These are phyloP conservation scores for Pammene aurita DNA, from an alignment of 2,888 invertebrate genomes.

Conservation along the genomic window DNA sequence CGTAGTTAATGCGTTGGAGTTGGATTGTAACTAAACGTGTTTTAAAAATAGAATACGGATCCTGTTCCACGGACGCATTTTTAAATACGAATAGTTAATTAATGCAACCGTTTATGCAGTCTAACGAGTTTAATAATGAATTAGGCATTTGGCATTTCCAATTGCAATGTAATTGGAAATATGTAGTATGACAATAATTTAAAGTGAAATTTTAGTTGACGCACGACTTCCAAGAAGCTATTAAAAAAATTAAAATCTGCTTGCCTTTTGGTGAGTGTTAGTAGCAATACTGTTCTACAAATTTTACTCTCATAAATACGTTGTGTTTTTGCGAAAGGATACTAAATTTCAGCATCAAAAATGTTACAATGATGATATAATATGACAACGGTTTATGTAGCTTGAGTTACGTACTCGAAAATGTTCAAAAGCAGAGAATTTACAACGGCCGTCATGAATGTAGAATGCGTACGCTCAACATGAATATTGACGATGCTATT, in stretches of 20 bases:
- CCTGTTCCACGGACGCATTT: constrained; percentile 63
- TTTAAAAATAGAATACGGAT: too few relatives aligned
- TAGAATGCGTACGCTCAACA: constrained; percentile 63
- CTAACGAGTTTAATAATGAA: too few relatives aligned
- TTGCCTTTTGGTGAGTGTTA: too few relatives aligned
- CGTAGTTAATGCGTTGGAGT: too few relatives aligned
- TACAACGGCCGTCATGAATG: constrained; percentile 65
- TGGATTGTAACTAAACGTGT: too few relatives aligned
- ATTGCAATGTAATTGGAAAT: too few relatives aligned
- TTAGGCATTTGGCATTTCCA: too few relatives aligned
- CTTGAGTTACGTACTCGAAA: constrained; percentile 21
- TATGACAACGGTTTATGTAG: constrained; percentile 11
- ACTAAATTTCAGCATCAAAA: background rate
- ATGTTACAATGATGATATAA: constrained; percentile 8
- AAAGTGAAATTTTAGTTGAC: too few relatives aligned
- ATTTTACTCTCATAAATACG: background rate
- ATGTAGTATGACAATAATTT: too few relatives aligned
- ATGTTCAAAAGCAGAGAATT: constrained; percentile 54
- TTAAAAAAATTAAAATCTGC: too few relatives aligned
- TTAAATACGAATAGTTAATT: constrained; percentile 55
- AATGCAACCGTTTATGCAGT: constrained; percentile 17
- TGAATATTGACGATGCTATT: constrained; percentile 80
- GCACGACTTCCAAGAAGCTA: too few relatives aligned
- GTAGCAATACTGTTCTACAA: too few relatives aligned
- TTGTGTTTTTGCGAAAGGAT: background rate